These are phyloP conservation scores for Thymallus thymallus DNA, from an alignment of 2,113 vertebrate genomes.

Conservation along the genomic window DNA sequence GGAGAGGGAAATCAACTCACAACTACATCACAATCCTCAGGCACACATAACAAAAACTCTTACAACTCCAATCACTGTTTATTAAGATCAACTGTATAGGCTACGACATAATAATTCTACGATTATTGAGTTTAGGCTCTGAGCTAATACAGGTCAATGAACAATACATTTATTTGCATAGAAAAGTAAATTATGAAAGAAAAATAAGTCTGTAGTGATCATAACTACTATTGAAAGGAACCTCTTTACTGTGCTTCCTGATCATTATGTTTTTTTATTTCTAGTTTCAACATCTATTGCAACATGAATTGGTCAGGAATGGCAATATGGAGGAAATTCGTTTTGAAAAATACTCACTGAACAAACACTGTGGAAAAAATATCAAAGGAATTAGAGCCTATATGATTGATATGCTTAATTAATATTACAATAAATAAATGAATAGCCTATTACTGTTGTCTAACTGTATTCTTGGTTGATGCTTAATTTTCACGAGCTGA, in stretches of 20 bases:
- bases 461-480: background rate
- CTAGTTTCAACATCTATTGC: background rate
- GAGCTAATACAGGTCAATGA: background rate
- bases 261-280: background rate
- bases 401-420: background rate
- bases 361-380: background rate
- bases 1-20: constrained; percentile 38
- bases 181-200: background rate
- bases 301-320: background rate
- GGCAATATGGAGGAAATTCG: background rate
- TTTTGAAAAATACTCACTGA: background rate
- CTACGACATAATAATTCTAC: background rate
- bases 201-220: background rate
- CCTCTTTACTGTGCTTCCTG: no score
- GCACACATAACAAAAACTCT: background rate
- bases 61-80: background rate
- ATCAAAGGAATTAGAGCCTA: background rate
- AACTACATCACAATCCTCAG: background rate
- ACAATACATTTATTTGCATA: background rate
- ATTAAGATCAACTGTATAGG: background rate
- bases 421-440: background rate
- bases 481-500: background rate
- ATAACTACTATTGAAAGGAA: background rate
- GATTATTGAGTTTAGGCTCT: background rate
- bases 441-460: background rate